Conservation (phyloP, 2,888 invertebrate genomes). For the Thera obeliscata region DNA sequence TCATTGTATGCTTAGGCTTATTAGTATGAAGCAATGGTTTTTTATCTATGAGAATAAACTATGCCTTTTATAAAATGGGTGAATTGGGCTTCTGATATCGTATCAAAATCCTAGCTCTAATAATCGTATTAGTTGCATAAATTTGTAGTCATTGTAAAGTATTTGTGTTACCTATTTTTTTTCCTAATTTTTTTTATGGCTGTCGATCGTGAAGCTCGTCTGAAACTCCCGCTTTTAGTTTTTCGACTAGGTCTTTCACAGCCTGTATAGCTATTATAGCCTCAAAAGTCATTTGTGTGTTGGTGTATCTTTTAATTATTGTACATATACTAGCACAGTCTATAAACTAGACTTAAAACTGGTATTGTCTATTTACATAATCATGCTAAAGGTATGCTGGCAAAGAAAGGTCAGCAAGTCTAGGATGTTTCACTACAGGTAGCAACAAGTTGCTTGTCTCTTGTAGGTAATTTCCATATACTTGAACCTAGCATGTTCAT, state of each 20-base stretch:
- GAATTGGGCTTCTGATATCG: no score
- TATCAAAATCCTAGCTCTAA: no score
- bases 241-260: not conserved
- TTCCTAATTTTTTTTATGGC: no score
- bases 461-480: not conserved
- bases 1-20: no score
- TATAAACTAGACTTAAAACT: not conserved
- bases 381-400: constrained; percentile 25
- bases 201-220: no score
- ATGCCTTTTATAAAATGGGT: no score
- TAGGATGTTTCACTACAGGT: constrained; percentile 15
- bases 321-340: constrained; percentile 1
- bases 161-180: no score
- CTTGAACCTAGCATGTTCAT: not conserved
- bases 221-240: not conserved
- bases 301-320: not conserved
- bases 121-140: no score
- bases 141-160: no score
- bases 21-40: no score
- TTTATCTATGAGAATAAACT: no score
- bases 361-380: constrained; percentile 26
- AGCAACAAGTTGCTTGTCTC: constrained; percentile 1
- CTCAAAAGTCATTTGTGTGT: constrained; percentile 9
- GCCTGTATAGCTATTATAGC: constrained; percentile 1
- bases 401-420: constrained; percentile 28